Evolutionary conservation across 2,113 vertebrate species (phyloP).

Genomic region (Egretta garzetta): DNA sequence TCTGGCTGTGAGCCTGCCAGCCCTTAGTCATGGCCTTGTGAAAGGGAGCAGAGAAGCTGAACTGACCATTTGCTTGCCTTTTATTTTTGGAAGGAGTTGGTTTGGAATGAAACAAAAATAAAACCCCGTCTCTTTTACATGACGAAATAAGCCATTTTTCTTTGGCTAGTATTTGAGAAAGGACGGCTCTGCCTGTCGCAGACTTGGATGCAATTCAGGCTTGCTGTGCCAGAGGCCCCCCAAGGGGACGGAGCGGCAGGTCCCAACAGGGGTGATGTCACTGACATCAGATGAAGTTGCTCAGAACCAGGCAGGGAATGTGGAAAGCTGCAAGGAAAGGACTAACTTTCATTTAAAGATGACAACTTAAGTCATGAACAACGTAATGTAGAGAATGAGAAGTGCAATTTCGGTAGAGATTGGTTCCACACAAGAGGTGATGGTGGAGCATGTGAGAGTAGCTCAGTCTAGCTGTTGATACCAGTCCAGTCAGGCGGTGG

Average conservation of each 20-base stretch:
- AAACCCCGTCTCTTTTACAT: not conserved
- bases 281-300: not conserved
- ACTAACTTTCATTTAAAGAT: not conserved
- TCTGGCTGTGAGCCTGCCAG: slow-evolving; percentile 18
- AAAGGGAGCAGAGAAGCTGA: not conserved
- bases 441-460: not conserved
- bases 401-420: not conserved
- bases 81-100: slow-evolving; percentile 20
- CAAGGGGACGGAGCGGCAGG: not conserved
- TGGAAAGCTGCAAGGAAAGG: not conserved
- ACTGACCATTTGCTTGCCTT: slow-evolving; percentile 26
- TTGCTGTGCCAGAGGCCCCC: not conserved
- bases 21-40: slow-evolving; percentile 29
- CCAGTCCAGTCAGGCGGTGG: not conserved
- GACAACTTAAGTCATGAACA: not conserved
- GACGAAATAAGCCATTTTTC: not conserved
- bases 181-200: not conserved
- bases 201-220: not conserved
- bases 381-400: not conserved
- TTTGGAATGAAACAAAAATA: not conserved
- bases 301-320: not conserved
- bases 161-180: not conserved
- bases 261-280: not conserved
- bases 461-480: not conserved
- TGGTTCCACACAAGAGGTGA: not conserved